Evolutionary conservation across 2,797 vertebrate genomes (phyloP).

Genomic region (Apogon hyalosoma): DNA sequence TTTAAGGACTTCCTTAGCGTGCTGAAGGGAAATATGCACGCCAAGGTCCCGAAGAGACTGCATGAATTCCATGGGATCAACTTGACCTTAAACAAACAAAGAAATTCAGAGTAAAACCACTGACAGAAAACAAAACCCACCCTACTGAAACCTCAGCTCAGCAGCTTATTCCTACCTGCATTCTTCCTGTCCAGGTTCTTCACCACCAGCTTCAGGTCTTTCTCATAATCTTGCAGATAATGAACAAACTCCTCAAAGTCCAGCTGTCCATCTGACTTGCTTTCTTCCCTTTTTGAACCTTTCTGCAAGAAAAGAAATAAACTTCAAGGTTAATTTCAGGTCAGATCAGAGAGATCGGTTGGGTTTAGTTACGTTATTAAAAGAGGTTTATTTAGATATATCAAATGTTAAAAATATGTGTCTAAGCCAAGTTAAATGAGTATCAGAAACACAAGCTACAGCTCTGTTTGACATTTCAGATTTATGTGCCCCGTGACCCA

Average conservation of each 20-base stretch:
- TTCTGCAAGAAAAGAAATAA: conserved; percentile 80
- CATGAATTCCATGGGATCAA: conserved; percentile 91
- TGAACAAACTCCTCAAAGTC: conserved; percentile 98
- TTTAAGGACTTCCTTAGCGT: conserved; percentile 92
- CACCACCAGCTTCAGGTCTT: conserved; percentile 94
- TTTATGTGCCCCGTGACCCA: not conserved
- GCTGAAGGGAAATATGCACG: conserved; percentile 92
- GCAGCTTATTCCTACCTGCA: conserved; percentile 81
- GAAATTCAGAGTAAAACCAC: not conserved
- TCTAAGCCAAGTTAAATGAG: not conserved
- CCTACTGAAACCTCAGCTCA: rapidly evolving
- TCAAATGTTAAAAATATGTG: not conserved
- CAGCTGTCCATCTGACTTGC: conserved; percentile 88
- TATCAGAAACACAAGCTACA: not conserved
- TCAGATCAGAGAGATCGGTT: too few relatives aligned
- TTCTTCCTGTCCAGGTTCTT: conserved; percentile 92
- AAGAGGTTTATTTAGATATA: conserved; percentile 5
- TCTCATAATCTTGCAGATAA: conserved; percentile 96
- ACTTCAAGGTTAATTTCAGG: not conserved
- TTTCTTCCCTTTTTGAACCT: conserved; percentile 88
- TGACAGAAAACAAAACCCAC: not conserved
- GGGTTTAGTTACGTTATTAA: too few relatives aligned
- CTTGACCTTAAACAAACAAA: conserved; percentile 79
- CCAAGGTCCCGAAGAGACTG: conserved; percentile 94
- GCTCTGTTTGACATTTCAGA: not conserved